These are phyloP conservation scores for Caranx ignobilis DNA, from an alignment of 2,113 vertebrate genomes.

Conservation along the genomic window DNA sequence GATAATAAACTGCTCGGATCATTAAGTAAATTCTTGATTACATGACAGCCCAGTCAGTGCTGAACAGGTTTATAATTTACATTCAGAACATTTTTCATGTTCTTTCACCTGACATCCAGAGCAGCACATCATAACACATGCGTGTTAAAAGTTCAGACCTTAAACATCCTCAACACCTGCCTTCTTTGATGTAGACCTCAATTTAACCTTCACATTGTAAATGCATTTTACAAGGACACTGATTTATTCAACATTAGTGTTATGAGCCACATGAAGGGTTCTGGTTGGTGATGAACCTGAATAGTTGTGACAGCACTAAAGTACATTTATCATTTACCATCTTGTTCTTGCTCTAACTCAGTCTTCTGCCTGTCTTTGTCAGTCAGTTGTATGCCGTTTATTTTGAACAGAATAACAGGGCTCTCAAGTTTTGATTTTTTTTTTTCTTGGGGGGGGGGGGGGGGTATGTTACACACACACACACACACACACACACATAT, in stretches of 20 bases:
- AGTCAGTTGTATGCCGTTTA: neutral
- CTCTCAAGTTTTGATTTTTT: too few relatives aligned
- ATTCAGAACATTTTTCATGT: neutral
- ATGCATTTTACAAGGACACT: neutral
- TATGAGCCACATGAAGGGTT: neutral
- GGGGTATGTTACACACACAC: too few relatives aligned
- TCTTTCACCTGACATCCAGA: neutral
- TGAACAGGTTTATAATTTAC: neutral
- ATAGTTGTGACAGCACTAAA: neutral
- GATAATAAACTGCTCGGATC: neutral
- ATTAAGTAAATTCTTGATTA: conserved; percentile 3
- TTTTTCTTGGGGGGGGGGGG: too few relatives aligned
- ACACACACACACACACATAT: too few relatives aligned
- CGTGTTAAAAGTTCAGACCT: neutral
- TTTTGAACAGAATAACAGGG: too few relatives aligned
- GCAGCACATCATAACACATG: neutral
- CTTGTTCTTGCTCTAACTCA: neutral
- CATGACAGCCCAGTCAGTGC: neutral
- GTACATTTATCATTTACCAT: conserved; percentile 9
- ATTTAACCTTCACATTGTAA: neutral
- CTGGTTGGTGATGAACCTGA: neutral
- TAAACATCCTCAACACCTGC: neutral
- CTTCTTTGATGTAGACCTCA: neutral
- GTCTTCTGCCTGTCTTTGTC: neutral
- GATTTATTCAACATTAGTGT: neutral